Evolutionary conservation across 2,113 vertebrate species (phyloP), one percentile per base, ranked within the genome.

Genomic region (Andinoacara biseriatus): DNA sequence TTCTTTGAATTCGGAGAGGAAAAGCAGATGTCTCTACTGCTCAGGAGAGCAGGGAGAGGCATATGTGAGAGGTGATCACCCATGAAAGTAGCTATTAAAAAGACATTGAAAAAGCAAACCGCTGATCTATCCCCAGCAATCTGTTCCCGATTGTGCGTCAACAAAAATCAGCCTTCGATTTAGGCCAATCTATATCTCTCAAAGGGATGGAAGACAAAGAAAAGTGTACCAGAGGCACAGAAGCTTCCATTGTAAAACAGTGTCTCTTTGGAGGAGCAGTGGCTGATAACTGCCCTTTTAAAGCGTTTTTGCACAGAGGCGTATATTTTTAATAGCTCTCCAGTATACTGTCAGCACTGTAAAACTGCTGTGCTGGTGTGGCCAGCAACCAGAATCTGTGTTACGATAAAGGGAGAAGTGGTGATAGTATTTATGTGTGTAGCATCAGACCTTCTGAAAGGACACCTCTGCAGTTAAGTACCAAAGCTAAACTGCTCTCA

Each of bases 251-350:
- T 54, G 33, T 72, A 72, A 76, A 72, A 80, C 57, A 2, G 1
- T 72, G 17, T 88, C 81, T 81, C 60, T 26, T 1, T 74, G 79
- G 88, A 81, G 24, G 17, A 81, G 58, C 79, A 26, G 76, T 52
- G 62, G 75, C 82, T 79, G 74, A 86, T 77, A 84, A 90, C 78
- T 65, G 82, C 60, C 82, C 72, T 90, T 91, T 91, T 89, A 85
- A 90, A 81, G 86, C 26, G 79, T 62, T 76, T 67, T 31, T 74
- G 69, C 77, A 84, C 65, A 72, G 84, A 49, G 33, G 33, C 80
- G 74, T 52, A 46, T 74, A 72, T 72, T 75, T 72, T 40, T 87
- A 87, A 87, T 76, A 56, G 82, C 76, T n/a, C 86, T 82, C 77
- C 69, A 83, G 79, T 61, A 89, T 62, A 65, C 18, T 10, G 76